Percentiles rank a stretch among this genome's conserved stretches.
phyloP scores from a whole-genome alignment of 1,140 invertebrate genomes.

The Meloidogyne chitwoodi region DNA sequence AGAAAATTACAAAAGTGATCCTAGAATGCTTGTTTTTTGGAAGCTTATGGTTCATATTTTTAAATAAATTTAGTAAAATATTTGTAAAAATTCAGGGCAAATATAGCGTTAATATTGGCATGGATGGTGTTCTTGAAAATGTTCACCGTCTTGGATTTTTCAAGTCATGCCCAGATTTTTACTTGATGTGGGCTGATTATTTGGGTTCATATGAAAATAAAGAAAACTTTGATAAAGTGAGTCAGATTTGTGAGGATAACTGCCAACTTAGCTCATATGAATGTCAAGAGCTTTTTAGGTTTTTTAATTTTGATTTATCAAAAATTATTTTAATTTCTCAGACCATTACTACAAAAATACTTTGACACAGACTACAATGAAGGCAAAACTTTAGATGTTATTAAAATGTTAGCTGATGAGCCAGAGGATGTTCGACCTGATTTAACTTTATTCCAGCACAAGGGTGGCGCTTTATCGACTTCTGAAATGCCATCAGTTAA shows the following conservation, averaged over 20 bases:
- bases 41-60: slow-evolving; percentile 18
- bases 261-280: background rate
- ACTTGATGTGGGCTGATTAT: slow-evolving; percentile 28
- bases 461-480: too few species aligned
- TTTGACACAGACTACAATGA: too few species aligned
- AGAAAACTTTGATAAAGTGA: slow-evolving; percentile 1
- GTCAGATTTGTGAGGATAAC: slow-evolving; percentile 13
- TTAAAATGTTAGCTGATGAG: too few species aligned
- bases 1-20: slow-evolving; percentile 3
- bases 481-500: too few species aligned
- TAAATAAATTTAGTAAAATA: too few species aligned
- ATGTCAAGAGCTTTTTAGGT: slow-evolving; percentile 14
- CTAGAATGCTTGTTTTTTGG: slow-evolving; percentile 27
- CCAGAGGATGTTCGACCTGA: too few species aligned
- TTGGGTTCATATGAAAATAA: slow-evolving; percentile 14
- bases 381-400: too few species aligned
- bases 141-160: slow-evolving; percentile 23
- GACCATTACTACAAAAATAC: too few species aligned
- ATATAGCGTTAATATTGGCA: slow-evolving; percentile 24
- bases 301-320: too few species aligned
- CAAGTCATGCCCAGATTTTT: slow-evolving; percentile 15
- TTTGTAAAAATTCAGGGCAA: slow-evolving; percentile 33
- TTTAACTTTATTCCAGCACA: too few species aligned
- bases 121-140: slow-evolving; percentile 32
- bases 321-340: too few species aligned